Conservation (phyloP, 2,113 vertebrate species). For the Labeo rohita region DNA sequence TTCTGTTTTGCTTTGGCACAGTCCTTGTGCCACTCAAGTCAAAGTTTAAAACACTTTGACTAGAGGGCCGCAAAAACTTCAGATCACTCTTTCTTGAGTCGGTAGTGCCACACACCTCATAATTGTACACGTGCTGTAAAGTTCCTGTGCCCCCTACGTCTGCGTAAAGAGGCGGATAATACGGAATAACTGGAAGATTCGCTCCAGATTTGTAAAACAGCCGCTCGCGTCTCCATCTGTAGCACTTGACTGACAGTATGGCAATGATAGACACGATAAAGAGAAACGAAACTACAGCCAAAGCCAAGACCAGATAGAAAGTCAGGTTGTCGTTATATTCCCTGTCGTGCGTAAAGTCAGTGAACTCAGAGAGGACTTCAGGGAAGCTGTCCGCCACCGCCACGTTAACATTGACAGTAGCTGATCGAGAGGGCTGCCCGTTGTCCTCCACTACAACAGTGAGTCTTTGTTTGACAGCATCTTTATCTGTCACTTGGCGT, state of each 20-base stretch:
- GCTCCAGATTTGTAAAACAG: too few relatives aligned
- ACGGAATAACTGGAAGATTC: too few relatives aligned
- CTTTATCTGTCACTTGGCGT: constrained; percentile 53
- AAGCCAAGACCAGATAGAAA: too few relatives aligned
- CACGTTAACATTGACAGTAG: constrained; percentile 73
- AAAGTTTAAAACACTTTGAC: constrained; percentile 68
- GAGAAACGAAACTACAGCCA: too few relatives aligned
- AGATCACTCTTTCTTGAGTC: constrained; percentile 75
- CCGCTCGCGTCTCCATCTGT: too few relatives aligned
- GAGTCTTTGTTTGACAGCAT: constrained; percentile 55
- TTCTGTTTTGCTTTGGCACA: constrained; percentile 61
- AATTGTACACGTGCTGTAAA: too few relatives aligned
- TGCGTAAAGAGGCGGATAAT: too few relatives aligned
- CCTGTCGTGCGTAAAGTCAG: constrained; percentile 64
- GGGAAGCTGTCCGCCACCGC: constrained; percentile 76
- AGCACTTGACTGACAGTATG: too few relatives aligned
- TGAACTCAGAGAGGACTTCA: constrained; percentile 74
- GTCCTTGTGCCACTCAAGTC: constrained; percentile 64
- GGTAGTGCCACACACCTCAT: constrained; percentile 67
- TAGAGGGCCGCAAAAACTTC: constrained; percentile 65
- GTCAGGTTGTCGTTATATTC: constrained; percentile 65
- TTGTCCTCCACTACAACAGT: constrained; percentile 61
- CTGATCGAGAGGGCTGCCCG: constrained; percentile 58
- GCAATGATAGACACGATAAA: too few relatives aligned
- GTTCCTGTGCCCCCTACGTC: too few relatives aligned